A percentile compares a stretch with the other conserved stretches of the same genome.
phyloP scores from a whole-genome alignment of 2,797 vertebrate species.

The Yasuhikotakia modesta region DNA sequence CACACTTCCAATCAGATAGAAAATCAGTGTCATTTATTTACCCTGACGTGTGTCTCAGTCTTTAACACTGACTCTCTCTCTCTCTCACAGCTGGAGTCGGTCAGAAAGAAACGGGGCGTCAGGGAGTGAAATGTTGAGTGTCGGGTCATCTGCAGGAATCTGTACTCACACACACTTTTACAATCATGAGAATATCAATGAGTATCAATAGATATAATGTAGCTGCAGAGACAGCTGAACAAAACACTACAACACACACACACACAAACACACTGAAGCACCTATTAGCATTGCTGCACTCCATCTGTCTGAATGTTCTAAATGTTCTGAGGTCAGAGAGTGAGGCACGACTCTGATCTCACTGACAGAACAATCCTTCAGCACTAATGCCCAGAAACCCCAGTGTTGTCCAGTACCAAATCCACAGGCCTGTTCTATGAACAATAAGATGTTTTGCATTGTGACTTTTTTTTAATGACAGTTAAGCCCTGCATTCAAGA shows the following conservation, averaged over 20 bases:
- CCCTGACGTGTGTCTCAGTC: background rate
- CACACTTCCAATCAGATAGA: background rate
- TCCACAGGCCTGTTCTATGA: background rate
- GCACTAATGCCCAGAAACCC: background rate
- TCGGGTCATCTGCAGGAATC: conserved; percentile 45
- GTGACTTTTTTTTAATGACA: too few species aligned
- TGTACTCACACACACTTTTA: conserved; percentile 48
- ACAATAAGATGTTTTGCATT: background rate
- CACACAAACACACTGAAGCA: conserved; percentile 9
- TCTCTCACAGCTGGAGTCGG: conserved; percentile 72
- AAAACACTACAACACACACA: background rate
- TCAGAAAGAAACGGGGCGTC: conserved; percentile 69
- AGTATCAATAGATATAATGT: conserved; percentile 3
- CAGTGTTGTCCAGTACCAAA: background rate
- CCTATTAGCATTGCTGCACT: conserved; percentile 12
- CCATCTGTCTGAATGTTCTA: conserved; percentile 14
- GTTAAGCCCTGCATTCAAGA: background rate
- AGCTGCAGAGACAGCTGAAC: background rate
- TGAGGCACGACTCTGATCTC: background rate
- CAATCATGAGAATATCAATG: background rate
- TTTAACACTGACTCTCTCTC: background rate
- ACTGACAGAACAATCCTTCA: background rate
- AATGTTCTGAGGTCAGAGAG: background rate
- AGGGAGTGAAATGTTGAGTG: conserved; percentile 57
- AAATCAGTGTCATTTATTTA: too few species aligned